Percentiles rank a stretch among this genome's conserved stretches.
Conservation (phyloP, 2,113 vertebrate species). For the Colaptes auratus region DNA sequence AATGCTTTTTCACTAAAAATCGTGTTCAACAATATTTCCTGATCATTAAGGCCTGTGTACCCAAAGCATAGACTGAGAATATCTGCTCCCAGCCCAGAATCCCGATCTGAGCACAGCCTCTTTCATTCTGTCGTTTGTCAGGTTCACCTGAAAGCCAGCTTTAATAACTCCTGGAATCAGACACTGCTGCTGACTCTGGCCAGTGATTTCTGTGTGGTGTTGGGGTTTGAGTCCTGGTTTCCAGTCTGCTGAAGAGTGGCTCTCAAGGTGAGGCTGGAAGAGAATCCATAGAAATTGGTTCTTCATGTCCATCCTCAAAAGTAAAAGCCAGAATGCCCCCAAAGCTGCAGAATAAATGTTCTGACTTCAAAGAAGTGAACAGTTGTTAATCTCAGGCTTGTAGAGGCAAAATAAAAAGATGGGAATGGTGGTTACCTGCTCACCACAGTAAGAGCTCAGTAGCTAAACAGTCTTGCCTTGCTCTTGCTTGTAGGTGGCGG, state of each 20-base stretch:
- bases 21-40: conserved; percentile 69
- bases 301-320: not conserved
- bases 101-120: conserved; percentile 6
- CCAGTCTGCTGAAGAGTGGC: not conserved
- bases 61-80: not conserved
- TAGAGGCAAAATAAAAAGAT: not conserved
- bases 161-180: not conserved
- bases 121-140: not conserved
- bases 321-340: accelerated
- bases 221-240: not conserved
- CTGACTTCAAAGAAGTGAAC: not conserved
- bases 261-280: not conserved
- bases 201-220: not conserved
- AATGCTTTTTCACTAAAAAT: conserved; percentile 65
- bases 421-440: not conserved
- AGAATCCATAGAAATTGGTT: not conserved
- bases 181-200: not conserved
- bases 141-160: not conserved
- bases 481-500: not conserved
- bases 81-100: conserved; percentile 43
- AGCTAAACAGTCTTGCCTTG: not conserved
- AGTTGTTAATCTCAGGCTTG: not conserved
- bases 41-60: conserved; percentile 64
- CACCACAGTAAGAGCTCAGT: not conserved
- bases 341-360: not conserved